Evolutionary conservation across 2,888 invertebrate genomes (phyloP), one percentile per base, ranked within the genome.

Genomic region (Papilio gigon): DNA sequence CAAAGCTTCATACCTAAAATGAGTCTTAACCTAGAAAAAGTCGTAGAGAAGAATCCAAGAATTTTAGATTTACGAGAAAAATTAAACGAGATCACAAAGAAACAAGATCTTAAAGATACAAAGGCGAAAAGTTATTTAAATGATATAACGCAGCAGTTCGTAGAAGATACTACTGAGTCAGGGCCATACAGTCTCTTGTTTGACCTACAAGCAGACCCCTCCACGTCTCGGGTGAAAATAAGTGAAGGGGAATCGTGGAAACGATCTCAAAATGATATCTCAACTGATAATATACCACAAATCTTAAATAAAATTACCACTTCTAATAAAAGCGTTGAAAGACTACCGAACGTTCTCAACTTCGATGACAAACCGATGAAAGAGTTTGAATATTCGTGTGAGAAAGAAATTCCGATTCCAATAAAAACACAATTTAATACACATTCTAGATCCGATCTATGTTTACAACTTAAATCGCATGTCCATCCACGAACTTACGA

Each of bases 171-270:
- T 61, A 89, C 90, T 73, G 89, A 89, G 71, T 94, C 94, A 22
- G 94, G 94, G 67, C 94, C 94, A 4, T 94, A 93, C 75, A 94
- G 94, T 76, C 88, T 94, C 73, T 84, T 94, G 53, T 93, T 93
- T 79, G 93, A 93, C 78, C 81, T 93, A 61, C 87, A 93, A 76
- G 75, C 85, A 20, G 83, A 88, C 74, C 78, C 89, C 68, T 87
- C 90, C 40, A 83, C 89, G 53, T 88, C 90, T 64, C 78, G 77
- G 70, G 85, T 80, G 65, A 79, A 81, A 22, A 77, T 70, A 47
- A 60, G 77, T 42, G 81, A 82, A 71, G 71, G 74, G 20, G 84
- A 84, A 67, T 73, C 82, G 67, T 85, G 86, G 85, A 77, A 74
- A 67, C 78, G 75, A 72, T 79, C 81, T 61, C 84, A 82, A 75